A percentile compares a stretch with the other conserved stretches of the same genome.
Conservation (phyloP, 2,113 vertebrate genomes). For the Eubucco bourcierii region DNA sequence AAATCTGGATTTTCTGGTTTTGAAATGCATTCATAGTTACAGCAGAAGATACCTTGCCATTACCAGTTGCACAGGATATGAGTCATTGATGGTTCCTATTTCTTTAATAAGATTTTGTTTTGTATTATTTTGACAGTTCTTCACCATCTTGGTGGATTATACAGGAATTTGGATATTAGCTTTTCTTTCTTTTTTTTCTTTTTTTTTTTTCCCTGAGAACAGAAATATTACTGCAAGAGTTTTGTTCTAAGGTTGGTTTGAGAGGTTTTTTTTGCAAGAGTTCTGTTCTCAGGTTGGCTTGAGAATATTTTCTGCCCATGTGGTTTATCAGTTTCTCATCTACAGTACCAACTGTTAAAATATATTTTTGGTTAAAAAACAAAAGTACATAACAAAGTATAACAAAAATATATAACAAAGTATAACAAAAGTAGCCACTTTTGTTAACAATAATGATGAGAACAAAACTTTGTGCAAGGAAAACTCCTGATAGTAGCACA, state of each 20-base stretch:
- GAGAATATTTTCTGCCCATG: neutral
- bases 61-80: neutral
- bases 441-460: neutral
- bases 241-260: neutral
- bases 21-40: neutral
- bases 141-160: neutral
- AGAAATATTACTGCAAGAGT: neutral
- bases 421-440: no score
- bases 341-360: constrained; percentile 8
- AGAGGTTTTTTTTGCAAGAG: no score
- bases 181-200: neutral
- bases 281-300: neutral
- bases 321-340: neutral
- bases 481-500: neutral
- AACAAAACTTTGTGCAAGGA: neutral
- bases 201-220: neutral
- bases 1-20: neutral
- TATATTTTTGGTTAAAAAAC: neutral
- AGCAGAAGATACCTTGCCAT: neutral
- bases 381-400: no score
- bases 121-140: neutral
- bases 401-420: no score
- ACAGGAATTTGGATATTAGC: neutral
- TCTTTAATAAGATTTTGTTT: constrained; percentile 1
- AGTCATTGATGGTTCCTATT: neutral